Conservation (phyloP, 2,113 vertebrate genomes). For the Calypte anna region DNA sequence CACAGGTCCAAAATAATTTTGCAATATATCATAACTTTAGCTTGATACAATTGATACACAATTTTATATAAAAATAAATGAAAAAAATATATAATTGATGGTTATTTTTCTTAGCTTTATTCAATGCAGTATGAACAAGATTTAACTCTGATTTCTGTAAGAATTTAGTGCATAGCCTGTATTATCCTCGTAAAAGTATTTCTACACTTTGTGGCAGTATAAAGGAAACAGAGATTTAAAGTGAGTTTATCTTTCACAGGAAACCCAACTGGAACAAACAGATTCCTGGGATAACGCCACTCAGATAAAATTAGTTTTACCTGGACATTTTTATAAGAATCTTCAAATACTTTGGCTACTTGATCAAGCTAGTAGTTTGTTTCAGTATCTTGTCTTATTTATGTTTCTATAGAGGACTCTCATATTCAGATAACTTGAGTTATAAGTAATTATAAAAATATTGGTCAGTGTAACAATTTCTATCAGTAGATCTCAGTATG, state of each 20-base stretch:
- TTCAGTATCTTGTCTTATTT: background rate
- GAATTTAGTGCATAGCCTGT: background rate
- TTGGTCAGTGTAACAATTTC: background rate
- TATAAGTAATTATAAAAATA: background rate
- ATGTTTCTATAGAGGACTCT: background rate
- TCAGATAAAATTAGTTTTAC: background rate
- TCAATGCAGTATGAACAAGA: background rate
- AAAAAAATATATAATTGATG: background rate
- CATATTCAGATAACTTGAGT: background rate
- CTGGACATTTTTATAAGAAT: background rate
- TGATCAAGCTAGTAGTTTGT: background rate
- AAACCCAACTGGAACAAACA: background rate
- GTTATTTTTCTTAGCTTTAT: background rate
- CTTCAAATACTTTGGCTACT: background rate
- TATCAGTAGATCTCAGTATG: background rate
- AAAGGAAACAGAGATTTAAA: background rate
- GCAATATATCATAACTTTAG: background rate
- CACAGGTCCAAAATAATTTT: background rate
- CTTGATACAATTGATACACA: background rate
- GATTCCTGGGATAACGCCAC: background rate
- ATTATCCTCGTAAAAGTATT: background rate
- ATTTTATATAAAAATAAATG: background rate
- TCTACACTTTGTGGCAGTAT: background rate
- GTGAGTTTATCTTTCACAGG: background rate
- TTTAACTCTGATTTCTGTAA: background rate